Percentiles rank a stretch among this genome's conserved stretches.
Conservation (phyloP, 2,797 vertebrate species). For the Phoxinus dragarum region DNA sequence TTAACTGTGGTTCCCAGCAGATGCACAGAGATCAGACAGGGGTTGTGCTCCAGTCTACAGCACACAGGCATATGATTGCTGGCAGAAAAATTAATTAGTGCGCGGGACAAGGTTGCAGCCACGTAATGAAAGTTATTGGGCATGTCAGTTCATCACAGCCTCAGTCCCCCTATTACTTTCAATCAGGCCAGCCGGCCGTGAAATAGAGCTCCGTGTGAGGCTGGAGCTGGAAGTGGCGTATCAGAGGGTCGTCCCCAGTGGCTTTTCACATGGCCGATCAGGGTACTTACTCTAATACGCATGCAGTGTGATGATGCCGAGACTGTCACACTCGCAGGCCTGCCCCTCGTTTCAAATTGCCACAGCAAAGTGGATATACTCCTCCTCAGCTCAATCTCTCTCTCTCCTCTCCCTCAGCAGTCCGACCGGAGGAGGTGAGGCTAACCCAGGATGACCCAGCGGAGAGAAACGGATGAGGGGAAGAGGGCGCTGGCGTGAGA, state of each 20-base stretch:
- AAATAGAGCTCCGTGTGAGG: slow-evolving; percentile 79
- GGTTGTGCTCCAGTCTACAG: slow-evolving; percentile 52
- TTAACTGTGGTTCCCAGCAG: slow-evolving; percentile 14
- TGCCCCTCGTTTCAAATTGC: slow-evolving; percentile 36
- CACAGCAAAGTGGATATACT: slow-evolving; percentile 31
- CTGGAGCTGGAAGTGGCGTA: slow-evolving; percentile 69
- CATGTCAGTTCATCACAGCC: slow-evolving; percentile 79
- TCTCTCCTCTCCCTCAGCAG: background rate
- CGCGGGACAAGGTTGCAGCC: slow-evolving; percentile 76
- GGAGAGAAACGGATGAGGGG: slow-evolving; percentile 30
- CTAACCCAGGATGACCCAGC: slow-evolving; percentile 12
- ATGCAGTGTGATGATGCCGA: slow-evolving; percentile 66
- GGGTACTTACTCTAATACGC: slow-evolving; percentile 76
- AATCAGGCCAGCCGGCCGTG: slow-evolving; percentile 76
- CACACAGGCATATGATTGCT: slow-evolving; percentile 65
- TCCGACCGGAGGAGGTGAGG: background rate
- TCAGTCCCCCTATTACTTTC: slow-evolving; percentile 75
- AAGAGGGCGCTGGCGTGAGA: slow-evolving; percentile 50
- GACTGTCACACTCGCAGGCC: slow-evolving; percentile 22
- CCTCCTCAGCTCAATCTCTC: slow-evolving; percentile 9
- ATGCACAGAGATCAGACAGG: slow-evolving; percentile 59
- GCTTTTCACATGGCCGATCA: slow-evolving; percentile 77
- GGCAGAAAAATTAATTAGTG: slow-evolving; percentile 77
- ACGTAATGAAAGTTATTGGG: slow-evolving; percentile 81
- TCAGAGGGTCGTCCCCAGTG: slow-evolving; percentile 61